These are phyloP conservation scores for Camptogramma bilineatum DNA, from an alignment of 2,888 invertebrate genomes.

Conservation along the genomic window DNA sequence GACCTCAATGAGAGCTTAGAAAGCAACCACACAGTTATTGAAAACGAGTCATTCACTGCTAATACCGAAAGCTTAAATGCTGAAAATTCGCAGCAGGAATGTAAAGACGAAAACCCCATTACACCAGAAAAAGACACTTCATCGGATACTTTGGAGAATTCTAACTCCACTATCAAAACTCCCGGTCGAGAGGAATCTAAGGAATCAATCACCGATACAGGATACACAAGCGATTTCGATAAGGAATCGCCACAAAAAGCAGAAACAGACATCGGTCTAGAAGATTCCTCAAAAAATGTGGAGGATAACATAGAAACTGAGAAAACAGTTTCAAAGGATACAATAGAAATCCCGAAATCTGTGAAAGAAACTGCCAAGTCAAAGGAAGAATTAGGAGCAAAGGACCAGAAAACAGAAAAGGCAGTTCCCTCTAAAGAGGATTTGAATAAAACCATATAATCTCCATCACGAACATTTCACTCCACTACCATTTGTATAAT, in stretches of 20 bases:
- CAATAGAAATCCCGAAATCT: constrained; percentile 11
- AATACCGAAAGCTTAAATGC: constrained; percentile 51
- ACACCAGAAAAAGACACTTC: constrained; percentile 53
- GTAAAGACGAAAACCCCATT: constrained; percentile 39
- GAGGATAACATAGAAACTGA: neutral
- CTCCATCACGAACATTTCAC: constrained; percentile 19
- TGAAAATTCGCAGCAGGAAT: constrained; percentile 45
- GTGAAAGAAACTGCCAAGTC: constrained; percentile 21
- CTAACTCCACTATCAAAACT: constrained; percentile 55
- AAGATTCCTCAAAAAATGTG: constrained; percentile 10
- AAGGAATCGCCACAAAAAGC: constrained; percentile 30
- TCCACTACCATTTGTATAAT: constrained; percentile 44
- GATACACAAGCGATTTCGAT: constrained; percentile 54
- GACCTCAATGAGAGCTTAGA: constrained; percentile 73
- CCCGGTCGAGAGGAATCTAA: constrained; percentile 61
- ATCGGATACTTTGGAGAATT: constrained; percentile 53
- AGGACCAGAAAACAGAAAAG: constrained; percentile 5
- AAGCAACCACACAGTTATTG: constrained; percentile 73
- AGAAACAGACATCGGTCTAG: constrained; percentile 1
- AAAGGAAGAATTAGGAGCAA: constrained; percentile 22
- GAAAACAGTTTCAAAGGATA: constrained; percentile 9
- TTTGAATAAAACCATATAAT: constrained; percentile 30
- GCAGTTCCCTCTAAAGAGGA: constrained; percentile 16
- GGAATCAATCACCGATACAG: constrained; percentile 62
- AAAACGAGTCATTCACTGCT: constrained; percentile 66